Base-by-base conservation (phyloP, 2,888 invertebrate genomes). In the Griposia aprilina region DNA sequence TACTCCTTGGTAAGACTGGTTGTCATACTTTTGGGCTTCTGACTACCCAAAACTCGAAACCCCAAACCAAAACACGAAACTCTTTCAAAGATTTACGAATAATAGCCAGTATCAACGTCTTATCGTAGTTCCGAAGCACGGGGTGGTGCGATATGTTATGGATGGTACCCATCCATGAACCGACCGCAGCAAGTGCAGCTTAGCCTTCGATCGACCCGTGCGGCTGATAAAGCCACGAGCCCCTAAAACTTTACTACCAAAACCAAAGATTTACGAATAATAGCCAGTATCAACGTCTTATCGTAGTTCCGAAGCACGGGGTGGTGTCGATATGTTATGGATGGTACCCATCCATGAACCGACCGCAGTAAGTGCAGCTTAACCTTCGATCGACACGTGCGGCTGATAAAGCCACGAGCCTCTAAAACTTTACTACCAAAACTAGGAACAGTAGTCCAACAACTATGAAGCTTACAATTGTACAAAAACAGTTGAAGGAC, bases 401-500 rank as follows among this genome's bases (percentile, higher is more conserved):
- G 26, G 2, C 59, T 7, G 15, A 15, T 26, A 59, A 26, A 26
- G 26, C 59, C 59, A 26, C 59, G 26, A 60, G 8, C 26, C 59
- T 60, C 13, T 20, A 20, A 13, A 48, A 26, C 48, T 8, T 23
- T 13, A 30, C 23, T 50, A 50, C 20, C 8, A 30, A 26, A 48
- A 59, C 4, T 17, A n/a, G 72, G 17, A 52, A 23, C 17, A 52
- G 41, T 60, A 60, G 62, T 66, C 23, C 20, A 75, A 74, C 76
- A 63, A 83, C 83, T 82, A 84, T 79, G 50, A 75, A 68, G 63
- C 62, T 76, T 74, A 86, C 81, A 82, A 77, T 83, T 83, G 78
- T 81, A 83, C 81, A 77, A 85, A 80, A 80, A 85, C 86, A 81
- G 84, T 87, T 71, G 86, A 84, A 84, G 78, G 84, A 74, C 67